Evolutionary conservation across 2,797 vertebrate species (phyloP), one percentile per base, ranked within the genome.

Genomic region (Enoplosus armatus): DNA sequence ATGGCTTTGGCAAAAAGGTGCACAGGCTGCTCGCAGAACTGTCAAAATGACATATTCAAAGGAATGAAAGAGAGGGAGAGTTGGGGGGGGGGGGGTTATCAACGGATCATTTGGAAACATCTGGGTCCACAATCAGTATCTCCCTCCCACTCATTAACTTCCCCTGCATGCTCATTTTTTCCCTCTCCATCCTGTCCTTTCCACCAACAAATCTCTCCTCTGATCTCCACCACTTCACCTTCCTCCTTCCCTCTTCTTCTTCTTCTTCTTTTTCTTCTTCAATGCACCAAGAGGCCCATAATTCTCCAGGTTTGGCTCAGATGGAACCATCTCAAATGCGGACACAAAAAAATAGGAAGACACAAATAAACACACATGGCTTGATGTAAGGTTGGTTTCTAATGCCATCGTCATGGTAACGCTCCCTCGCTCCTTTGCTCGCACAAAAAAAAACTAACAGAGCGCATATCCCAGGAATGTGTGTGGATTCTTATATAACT

Each of bases 341-440:
- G 59, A 29, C 27, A 35, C 43, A 60, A 41, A 41, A n/a, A 29
- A 43, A 83, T 62, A 78, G 75, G 66, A 82, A 78, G 84, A 78
- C 79, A 78, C 79, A 80, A 75, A 85, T 59, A 85, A 39, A 79
- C 82, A 85, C 58, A 74, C 79, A 72, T 10, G 67, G 84, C 76
- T 91, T 93, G 87, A 92, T 91, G 84, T 80, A 84, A 94, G 89
- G 86, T 92, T 93, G 87, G 76, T 89, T 93, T 92, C 88, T 90
- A 94, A 93, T 92, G 88, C 91, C 89, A 95, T 96, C 89, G 92
- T 93, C 95, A 96, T 96, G 94, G 95, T 93, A 95, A 95, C 95
- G 89, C 93, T 93, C 91, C 90, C 90, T 93, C 88, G 77, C 89
- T 85, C 77, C 79, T 84, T 82, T 77, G 81, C 88, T 87, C 37